Evolutionary conservation across 2,113 vertebrate genomes (phyloP).

Genomic region (Cyprinodon variegatus): DNA sequence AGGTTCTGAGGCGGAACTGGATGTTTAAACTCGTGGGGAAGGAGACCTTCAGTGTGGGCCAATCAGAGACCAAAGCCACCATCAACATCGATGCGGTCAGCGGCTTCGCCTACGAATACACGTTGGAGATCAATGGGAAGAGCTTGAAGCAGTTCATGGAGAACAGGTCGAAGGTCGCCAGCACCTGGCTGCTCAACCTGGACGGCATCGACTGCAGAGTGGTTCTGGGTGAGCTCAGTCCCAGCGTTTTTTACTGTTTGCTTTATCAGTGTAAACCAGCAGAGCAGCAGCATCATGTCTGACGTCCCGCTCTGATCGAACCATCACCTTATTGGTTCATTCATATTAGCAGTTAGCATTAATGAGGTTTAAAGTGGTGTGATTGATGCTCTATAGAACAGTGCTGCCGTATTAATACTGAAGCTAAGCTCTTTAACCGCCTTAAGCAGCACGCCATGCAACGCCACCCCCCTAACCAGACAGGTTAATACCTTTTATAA

Average conservation of each 20-base stretch:
- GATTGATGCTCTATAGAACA: slow-evolving; percentile 13
- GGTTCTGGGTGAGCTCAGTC: slow-evolving; percentile 87
- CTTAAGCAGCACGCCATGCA: slow-evolving; percentile 40
- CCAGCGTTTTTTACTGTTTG: neutral
- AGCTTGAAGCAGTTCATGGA: slow-evolving; percentile 97
- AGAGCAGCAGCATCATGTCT: neutral
- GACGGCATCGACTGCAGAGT: slow-evolving; percentile 90
- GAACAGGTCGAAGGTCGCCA: slow-evolving; percentile 94
- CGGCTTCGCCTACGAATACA: slow-evolving; percentile 97
- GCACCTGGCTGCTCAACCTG: slow-evolving; percentile 92
- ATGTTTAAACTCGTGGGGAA: slow-evolving; percentile 99
- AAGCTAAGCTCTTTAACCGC: slow-evolving; percentile 54
- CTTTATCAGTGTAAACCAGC: neutral
- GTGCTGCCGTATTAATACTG: slow-evolving; percentile 16
- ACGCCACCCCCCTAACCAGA: slow-evolving; percentile 21
- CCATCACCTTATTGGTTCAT: neutral
- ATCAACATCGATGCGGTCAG: slow-evolving; percentile 96
- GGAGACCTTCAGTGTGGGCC: slow-evolving; percentile 92
- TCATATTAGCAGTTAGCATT: neutral
- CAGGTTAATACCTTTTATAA: slow-evolving; percentile 50
- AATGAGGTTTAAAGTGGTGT: neutral
- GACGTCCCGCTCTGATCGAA: no score
- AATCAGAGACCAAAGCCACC: slow-evolving; percentile 89
- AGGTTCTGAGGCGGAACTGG: slow-evolving; percentile 92
- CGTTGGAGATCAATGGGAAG: slow-evolving; percentile 96